Conservation (phyloP, 2,797 vertebrate genomes). For the Pitangus sulphuratus region DNA sequence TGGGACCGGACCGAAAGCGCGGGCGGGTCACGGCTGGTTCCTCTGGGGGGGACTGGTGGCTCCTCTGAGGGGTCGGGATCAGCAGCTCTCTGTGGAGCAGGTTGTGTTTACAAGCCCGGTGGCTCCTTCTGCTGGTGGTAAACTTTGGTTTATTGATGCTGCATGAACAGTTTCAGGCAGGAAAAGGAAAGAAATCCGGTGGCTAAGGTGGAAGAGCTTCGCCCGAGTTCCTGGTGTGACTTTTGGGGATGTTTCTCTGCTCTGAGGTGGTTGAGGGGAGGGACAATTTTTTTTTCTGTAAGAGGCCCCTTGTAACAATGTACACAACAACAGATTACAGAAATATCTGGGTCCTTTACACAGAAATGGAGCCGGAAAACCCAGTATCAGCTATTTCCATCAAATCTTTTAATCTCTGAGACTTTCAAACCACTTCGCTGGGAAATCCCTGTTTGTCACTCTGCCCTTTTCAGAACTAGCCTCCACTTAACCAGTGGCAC, state of each 20-base stretch:
- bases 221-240: background rate
- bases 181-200: fast-evolving
- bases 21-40: background rate
- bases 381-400: background rate
- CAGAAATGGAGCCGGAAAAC: background rate
- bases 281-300: background rate
- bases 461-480: background rate
- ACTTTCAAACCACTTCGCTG: background rate
- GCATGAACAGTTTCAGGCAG: background rate
- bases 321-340: background rate
- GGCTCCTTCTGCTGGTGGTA: background rate
- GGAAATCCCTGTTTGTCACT: background rate
- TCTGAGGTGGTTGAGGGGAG: background rate
- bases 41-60: too few species aligned
- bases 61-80: background rate
- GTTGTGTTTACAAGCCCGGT: background rate
- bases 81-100: fast-evolving
- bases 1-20: background rate
- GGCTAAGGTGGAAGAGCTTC: background rate
- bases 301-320: background rate
- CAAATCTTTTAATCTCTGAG: background rate
- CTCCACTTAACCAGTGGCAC: background rate
- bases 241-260: background rate
- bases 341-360: background rate
- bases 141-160: background rate